Base-by-base conservation (phyloP, 2,888 invertebrate genomes). In the Perizoma flavofasciatum region DNA sequence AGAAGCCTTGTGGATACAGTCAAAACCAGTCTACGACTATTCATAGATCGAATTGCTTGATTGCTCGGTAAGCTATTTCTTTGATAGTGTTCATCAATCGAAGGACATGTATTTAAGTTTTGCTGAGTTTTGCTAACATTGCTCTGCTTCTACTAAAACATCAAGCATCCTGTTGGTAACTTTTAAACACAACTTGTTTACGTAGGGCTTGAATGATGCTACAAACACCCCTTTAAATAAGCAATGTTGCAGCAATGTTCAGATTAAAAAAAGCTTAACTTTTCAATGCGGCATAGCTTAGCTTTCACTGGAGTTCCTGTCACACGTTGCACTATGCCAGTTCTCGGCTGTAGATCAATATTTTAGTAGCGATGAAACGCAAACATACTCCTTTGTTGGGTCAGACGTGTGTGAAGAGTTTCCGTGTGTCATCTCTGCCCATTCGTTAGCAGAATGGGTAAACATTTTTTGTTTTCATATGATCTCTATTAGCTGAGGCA, bases 381-480 rank as follows among this genome's bases (percentile, higher is more conserved):
- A 91, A 91, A 92, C 81, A 91, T 67, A 87, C 87, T 88, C 83
- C 89, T 90, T 88, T 89, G 90, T 88, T 86, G 88, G 89, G 90
- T 88, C 90, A 90, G 78, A 79, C 86, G 83, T 89, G 88, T 91
- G 88, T 90, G 88, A 88, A 87, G 86, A 89, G 88, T 89, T 90
- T 89, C 88, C 89, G 88, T 88, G 89, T 90, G 88, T 84, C 81
- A 61, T 81, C 86, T 75, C 74, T 77, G 79, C 81, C 71, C 78
- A 82, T 86, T 86, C 87, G 88, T 89, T 87, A 88, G 83, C 80
- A 75, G 83, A 82, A 68, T 70, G 70, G 78, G 83, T 86, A 86
- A 89, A 91, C 85, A 88, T 86, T 88, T 88, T 89, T 87, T 89
- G 85, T 89, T 88, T 86, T 82, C 81, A 82, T 81, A 85, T 89